These are phyloP conservation scores for Drosophila nannoptera DNA, from an alignment of 1,140 invertebrate genomes.

Conservation along the genomic window DNA sequence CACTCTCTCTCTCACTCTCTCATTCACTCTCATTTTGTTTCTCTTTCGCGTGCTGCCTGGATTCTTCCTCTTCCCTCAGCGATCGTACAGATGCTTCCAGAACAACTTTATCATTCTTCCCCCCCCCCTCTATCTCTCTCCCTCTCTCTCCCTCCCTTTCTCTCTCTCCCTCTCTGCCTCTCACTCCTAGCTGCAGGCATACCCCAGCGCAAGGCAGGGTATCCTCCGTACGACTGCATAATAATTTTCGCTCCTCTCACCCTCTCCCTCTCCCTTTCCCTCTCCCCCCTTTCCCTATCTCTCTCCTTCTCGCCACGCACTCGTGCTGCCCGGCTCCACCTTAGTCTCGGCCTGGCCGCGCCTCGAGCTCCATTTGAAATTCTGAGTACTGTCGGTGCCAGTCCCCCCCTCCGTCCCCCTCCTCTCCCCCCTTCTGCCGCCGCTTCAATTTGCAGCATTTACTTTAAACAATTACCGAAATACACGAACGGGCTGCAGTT, in stretches of 20 bases:
- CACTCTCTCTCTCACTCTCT: too few species aligned
- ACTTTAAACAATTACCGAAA: slow-evolving; percentile 68
- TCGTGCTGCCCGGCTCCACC: neutral
- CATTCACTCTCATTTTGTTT: too few species aligned
- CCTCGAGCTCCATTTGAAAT: slow-evolving; percentile 13
- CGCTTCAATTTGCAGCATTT: slow-evolving; percentile 63
- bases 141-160: neutral
- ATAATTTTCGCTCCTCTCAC: too few species aligned
- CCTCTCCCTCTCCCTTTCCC: neutral
- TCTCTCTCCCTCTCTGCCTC: neutral
- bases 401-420: neutral
- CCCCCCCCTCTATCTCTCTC: neutral
- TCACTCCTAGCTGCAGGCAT: too few species aligned
- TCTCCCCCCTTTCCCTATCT: slow-evolving; percentile 2
- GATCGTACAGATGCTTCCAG: too few species aligned
- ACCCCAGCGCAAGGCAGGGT: too few species aligned
- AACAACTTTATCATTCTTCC: too few species aligned
- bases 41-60: too few species aligned
- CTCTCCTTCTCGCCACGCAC: neutral
- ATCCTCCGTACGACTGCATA: too few species aligned
- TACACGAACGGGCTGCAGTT: slow-evolving; percentile 46
- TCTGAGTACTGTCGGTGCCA: neutral
- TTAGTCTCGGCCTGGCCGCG: too few species aligned
- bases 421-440: neutral
- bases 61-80: too few species aligned